A percentile compares a stretch with the other conserved stretches of the same genome.
Evolutionary conservation across 2,113 vertebrate species (phyloP).

Genomic region (Pogona vitticeps): DNA sequence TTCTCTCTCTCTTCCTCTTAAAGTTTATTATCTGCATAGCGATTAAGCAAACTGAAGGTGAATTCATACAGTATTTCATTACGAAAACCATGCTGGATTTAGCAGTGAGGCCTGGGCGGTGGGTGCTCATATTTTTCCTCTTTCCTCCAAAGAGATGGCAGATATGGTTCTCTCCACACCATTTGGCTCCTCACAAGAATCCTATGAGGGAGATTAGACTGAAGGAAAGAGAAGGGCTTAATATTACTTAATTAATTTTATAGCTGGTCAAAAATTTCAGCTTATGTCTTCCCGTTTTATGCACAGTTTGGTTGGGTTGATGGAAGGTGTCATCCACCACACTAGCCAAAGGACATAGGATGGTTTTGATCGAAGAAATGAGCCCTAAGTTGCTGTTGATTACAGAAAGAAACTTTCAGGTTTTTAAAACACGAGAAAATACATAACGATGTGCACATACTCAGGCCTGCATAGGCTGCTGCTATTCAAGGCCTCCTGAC

Average conservation of each 20-base stretch:
- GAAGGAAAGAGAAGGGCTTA: background rate
- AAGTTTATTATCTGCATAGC: background rate
- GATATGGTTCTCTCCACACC: too few relatives aligned
- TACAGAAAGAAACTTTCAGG: too few relatives aligned
- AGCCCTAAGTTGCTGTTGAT: background rate
- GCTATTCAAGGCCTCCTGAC: background rate
- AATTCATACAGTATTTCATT: too few relatives aligned
- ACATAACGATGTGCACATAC: background rate
- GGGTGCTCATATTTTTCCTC: too few relatives aligned
- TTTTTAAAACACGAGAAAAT: background rate
- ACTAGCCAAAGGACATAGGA: background rate
- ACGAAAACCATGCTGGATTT: too few relatives aligned
- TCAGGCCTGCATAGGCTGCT: background rate
- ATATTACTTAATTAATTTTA: background rate
- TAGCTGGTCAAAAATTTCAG: too few relatives aligned
- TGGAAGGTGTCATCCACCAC: background rate
- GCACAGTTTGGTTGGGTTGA: too few relatives aligned
- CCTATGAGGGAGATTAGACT: background rate
- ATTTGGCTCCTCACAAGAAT: background rate
- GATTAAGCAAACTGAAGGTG: too few relatives aligned
- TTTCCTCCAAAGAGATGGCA: too few relatives aligned
- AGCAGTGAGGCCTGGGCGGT: too few relatives aligned
- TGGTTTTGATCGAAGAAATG: background rate
- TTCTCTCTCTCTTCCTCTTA: background rate
- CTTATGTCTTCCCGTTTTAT: background rate